Conservation (phyloP, 2,888 invertebrate genomes). For the Mycalesis mineus region DNA sequence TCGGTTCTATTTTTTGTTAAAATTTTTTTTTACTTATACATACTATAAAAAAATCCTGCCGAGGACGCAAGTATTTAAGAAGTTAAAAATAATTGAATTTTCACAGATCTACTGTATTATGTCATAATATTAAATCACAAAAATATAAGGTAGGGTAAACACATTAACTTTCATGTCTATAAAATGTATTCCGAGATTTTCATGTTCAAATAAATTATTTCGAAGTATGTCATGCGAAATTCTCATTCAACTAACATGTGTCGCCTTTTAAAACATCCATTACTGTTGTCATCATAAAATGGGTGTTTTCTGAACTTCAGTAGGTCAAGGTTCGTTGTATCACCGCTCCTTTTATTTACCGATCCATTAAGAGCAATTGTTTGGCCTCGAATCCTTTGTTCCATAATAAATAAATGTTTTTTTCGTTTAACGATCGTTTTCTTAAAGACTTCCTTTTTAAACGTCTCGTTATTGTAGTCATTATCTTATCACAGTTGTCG, state of each 20-base stretch:
- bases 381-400: constrained; percentile 34
- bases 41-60: too few species aligned
- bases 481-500: constrained; percentile 23
- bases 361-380: constrained; percentile 60
- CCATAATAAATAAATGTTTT: constrained; percentile 25
- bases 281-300: constrained; percentile 10
- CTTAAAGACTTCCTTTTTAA: constrained; percentile 35
- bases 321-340: constrained; percentile 61
- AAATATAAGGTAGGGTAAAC: too few species aligned
- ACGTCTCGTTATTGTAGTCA: constrained; percentile 21
- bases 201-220: neutral
- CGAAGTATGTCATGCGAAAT: constrained; percentile 1
- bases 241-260: neutral
- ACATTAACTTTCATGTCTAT: neutral
- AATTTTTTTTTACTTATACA: too few species aligned
- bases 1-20: too few species aligned
- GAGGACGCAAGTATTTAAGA: too few species aligned
- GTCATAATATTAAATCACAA: too few species aligned
- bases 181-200: neutral
- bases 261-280: constrained; percentile 7
- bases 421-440: constrained; percentile 25
- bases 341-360: constrained; percentile 62
- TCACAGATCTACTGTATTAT: too few species aligned
- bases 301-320: constrained; percentile 19
- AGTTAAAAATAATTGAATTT: too few species aligned